Base-by-base conservation (phyloP, 2,113 vertebrate genomes). In the Peromyscus polionotus region DNA sequence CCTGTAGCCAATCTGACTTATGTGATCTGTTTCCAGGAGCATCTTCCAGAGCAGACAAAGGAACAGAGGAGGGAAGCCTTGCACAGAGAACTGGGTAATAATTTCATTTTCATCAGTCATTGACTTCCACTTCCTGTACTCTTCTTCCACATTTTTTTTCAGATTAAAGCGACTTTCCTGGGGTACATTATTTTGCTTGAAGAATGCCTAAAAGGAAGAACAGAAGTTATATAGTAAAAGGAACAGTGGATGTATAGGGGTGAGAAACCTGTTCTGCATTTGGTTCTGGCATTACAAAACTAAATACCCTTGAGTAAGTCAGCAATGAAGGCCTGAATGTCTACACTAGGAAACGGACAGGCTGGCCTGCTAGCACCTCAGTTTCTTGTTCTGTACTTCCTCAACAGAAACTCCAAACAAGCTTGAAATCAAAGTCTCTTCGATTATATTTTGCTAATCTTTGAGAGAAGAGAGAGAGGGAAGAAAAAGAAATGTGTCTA, bases 21-120 rank as follows among this genome's bases (percentile, higher is more conserved):
- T 99, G 98, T 99, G 99, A 98, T 99, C 99, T 0, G 99, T 99
- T 94, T 99, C 99, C 63, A 99, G 98, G 86, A 99, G 98, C 99
- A 99, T 99, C 98, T 99, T 99, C 99, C 99, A 99, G 3, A 99
- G 98, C 87, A 99, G 99, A 95, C 99, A 99, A 67, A 99, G 99
- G 98, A 99, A 99, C 57, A 99, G 99, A 0, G 99, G 99, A 4
- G 99, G 99, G 13, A 99, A 99, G 63, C 99, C 99, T 90, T 99
- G 99, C 91, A 99, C 98, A 95, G 99, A 99, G 93, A 99, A 99
- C 90, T 99, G 99, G 8, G 99, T 99, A 77, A 99, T 99, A 96
- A 99, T 99, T 94, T 99, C 99, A 28, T 99, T 99, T 98, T 99
- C 99, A 12, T 99, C 99, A 91, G 99, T 99, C 99, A 99, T 99